phyloP scores from a whole-genome alignment of 1,140 invertebrate genomes.

The Drosophila novamexicana region DNA sequence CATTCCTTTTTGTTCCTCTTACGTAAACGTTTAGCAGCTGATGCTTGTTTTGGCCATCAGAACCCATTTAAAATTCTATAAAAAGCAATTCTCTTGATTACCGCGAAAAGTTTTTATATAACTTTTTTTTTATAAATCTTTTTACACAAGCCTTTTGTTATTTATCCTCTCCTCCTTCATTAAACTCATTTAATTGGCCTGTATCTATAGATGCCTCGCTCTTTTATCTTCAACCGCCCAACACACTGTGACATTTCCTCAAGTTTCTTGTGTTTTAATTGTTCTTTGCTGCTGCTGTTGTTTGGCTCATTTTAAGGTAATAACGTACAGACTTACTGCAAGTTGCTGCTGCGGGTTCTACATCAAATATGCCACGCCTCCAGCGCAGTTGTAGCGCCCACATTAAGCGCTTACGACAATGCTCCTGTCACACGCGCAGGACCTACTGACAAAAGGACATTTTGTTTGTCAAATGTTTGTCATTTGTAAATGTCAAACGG shows the following conservation, averaged over 20 bases:
- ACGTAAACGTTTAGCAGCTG: neutral
- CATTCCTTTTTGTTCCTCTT: too few relatives aligned
- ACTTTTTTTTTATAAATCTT: neutral
- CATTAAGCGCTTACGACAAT: constrained; percentile 67
- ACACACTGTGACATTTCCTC: constrained; percentile 18
- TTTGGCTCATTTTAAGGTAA: constrained; percentile 20
- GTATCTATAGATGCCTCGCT: constrained; percentile 22
- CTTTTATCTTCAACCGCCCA: neutral
- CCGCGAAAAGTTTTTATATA: constrained; percentile 1
- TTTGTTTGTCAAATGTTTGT: constrained; percentile 83
- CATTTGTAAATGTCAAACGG: constrained; percentile 83
- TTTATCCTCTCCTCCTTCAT: constrained; percentile 35
- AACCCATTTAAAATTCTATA: neutral
- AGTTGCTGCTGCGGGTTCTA: constrained; percentile 54
- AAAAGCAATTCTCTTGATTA: constrained; percentile 6
- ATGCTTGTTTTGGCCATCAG: neutral
- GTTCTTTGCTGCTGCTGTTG: constrained; percentile 42
- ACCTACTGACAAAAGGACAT: constrained; percentile 43
- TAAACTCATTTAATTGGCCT: constrained; percentile 60
- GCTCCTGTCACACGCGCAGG: constrained; percentile 35
- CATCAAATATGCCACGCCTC: constrained; percentile 44
- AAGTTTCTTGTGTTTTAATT: constrained; percentile 28
- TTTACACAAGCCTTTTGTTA: constrained; percentile 25
- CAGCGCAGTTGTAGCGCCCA: constrained; percentile 30
- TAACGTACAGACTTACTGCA: constrained; percentile 15